Evolutionary conservation across 2,113 vertebrate species (phyloP).

Genomic region (Mesoclemmys tuberculata): DNA sequence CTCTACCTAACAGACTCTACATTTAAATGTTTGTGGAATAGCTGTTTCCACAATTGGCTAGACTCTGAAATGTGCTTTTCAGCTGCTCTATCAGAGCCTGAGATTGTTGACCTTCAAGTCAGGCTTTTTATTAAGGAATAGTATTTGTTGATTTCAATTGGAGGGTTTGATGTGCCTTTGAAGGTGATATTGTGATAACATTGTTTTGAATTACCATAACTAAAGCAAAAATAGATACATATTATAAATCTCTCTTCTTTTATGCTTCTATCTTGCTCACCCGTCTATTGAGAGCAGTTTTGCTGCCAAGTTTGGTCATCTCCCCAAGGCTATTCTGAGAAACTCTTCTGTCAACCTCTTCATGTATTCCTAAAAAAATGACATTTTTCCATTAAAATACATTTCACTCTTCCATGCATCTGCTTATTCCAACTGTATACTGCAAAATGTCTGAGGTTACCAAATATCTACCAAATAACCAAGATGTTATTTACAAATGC

Average conservation of each 20-base stretch:
- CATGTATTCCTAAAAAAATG: conserved; percentile 83
- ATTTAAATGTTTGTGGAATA: background rate
- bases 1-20: background rate
- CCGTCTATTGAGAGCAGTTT: conserved; percentile 92
- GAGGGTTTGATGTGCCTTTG: background rate
- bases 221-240: background rate
- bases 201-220: background rate
- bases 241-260: background rate
- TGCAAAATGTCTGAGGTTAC: background rate
- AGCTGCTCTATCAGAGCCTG: background rate
- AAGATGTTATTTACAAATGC: background rate
- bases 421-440: background rate
- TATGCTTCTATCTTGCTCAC: conserved; percentile 76
- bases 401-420: background rate
- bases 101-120: background rate
- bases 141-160: background rate
- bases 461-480: background rate
- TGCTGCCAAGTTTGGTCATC: conserved; percentile 92
- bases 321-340: conserved; percentile 92
- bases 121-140: background rate
- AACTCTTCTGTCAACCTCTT: conserved; percentile 90
- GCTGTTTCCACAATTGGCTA: background rate
- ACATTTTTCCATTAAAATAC: background rate
- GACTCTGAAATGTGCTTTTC: background rate
- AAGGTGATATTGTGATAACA: background rate